A percentile compares a stretch with the other conserved stretches of the same genome.
phyloP scores from a whole-genome alignment of 2,888 invertebrate genomes.

The Rutpela maculata region DNA sequence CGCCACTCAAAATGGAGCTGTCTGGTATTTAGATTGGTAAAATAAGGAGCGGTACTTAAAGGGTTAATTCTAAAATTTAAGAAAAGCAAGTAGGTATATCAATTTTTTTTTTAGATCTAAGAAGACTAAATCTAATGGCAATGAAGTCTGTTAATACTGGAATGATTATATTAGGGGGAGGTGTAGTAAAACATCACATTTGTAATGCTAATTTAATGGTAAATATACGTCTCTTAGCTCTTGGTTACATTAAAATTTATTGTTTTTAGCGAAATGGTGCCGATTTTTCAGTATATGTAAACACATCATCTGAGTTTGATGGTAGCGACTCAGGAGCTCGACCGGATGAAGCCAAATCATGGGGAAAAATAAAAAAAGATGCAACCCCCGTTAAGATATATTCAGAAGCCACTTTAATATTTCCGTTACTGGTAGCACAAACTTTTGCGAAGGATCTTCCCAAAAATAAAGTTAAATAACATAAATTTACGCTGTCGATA shows the following conservation, averaged over 20 bases:
- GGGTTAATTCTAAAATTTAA: too few species aligned
- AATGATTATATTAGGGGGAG: constrained; percentile 97
- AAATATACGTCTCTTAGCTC: constrained; percentile 56
- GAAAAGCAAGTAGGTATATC: too few species aligned
- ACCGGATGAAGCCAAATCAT: constrained; percentile 98
- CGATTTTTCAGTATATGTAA: constrained; percentile 95
- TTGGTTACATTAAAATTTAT: constrained; percentile 37
- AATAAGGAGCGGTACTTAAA: too few species aligned
- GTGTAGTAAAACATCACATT: constrained; percentile 98
- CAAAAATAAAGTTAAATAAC: constrained; percentile 21
- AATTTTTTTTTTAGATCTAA: constrained; percentile 81
- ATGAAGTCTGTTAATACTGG: constrained; percentile 95
- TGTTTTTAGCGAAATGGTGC: constrained; percentile 90
- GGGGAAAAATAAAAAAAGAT: constrained; percentile 96
- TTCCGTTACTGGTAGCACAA: constrained; percentile 95
- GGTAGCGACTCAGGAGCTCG: constrained; percentile 98
- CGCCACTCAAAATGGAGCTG: too few species aligned
- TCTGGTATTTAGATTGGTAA: too few species aligned
- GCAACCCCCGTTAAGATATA: constrained; percentile 94
- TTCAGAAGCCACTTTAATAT: constrained; percentile 94
- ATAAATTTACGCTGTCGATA: neutral
- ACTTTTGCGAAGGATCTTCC: constrained; percentile 88
- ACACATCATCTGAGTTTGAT: constrained; percentile 97
- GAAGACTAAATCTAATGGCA: constrained; percentile 93
- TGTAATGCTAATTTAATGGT: constrained; percentile 99